phyloP scores from a whole-genome alignment of 2,113 vertebrate genomes.

The Oryctolagus cuniculus region DNA sequence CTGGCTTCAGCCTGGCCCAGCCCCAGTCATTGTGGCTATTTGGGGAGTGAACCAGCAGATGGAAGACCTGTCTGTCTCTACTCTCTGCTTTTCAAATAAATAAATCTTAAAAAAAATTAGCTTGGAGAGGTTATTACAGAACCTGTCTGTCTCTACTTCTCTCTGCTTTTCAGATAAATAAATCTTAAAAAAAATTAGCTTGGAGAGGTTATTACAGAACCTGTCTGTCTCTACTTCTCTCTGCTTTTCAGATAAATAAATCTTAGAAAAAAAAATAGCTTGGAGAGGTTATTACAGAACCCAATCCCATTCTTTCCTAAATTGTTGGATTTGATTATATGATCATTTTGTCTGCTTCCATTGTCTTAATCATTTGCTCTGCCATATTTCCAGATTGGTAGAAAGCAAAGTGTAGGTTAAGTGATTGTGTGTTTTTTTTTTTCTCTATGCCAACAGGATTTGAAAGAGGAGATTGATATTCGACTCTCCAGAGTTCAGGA shows the following conservation, averaged over 20 bases:
- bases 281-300: conserved; percentile 1
- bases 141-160: neutral
- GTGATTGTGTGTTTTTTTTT: neutral
- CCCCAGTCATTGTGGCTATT: too few relatives aligned
- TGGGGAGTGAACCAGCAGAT: too few relatives aligned
- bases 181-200: neutral
- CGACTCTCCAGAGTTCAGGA: conserved; percentile 94
- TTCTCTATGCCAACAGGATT: conserved; percentile 86
- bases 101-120: too few relatives aligned
- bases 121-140: conserved; percentile 16
- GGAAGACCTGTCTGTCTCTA: too few relatives aligned
- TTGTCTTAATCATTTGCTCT: neutral
- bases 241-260: too few relatives aligned
- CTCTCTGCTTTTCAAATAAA: too few relatives aligned
- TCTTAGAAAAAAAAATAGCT: neutral
- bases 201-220: neutral
- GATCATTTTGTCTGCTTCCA: neutral
- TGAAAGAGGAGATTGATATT: conserved; percentile 95
- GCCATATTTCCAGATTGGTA: neutral
- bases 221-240: too few relatives aligned
- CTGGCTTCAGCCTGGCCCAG: too few relatives aligned
- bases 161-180: too few relatives aligned
- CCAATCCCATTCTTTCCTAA: neutral
- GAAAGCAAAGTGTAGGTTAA: neutral
- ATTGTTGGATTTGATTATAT: neutral